A percentile compares a stretch with the other conserved stretches of the same genome.
These are phyloP conservation scores for Prunella himalayana DNA, from an alignment of 2,113 vertebrate species.

Conservation along the genomic window DNA sequence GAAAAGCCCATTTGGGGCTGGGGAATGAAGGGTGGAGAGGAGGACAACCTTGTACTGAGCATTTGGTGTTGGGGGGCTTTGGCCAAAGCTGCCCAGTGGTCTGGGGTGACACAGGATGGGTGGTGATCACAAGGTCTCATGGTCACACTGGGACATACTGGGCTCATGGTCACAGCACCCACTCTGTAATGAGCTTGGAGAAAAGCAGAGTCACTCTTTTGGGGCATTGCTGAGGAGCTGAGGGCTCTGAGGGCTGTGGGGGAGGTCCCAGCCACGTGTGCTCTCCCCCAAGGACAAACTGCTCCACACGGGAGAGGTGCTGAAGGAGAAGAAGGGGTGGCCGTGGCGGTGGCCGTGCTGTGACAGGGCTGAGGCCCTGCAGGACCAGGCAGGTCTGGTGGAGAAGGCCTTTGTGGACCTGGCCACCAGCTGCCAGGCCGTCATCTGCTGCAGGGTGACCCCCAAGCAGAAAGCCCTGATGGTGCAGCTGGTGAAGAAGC, in stretches of 20 bases:
- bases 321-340: background rate
- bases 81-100: background rate
- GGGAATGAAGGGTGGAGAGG: background rate
- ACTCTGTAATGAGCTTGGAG: background rate
- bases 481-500: constrained; percentile 82
- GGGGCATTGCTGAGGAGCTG: background rate
- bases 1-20: background rate
- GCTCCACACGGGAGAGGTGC: constrained; percentile 25
- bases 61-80: background rate
- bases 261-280: background rate
- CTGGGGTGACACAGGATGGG: background rate
- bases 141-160: background rate
- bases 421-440: constrained; percentile 82
- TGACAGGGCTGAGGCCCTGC: rapidly evolving
- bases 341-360: background rate
- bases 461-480: constrained; percentile 90
- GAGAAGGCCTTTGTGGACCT: constrained; percentile 81
- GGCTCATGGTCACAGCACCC: background rate
- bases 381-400: constrained; percentile 32
- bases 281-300: constrained; percentile 60
- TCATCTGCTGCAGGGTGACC: constrained; percentile 91
- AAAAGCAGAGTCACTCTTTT: background rate
- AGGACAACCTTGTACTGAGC: background rate
- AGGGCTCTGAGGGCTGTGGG: background rate
- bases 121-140: background rate